phyloP scores from a whole-genome alignment of 2,113 vertebrate species.

The Cyprinodon tularosa region DNA sequence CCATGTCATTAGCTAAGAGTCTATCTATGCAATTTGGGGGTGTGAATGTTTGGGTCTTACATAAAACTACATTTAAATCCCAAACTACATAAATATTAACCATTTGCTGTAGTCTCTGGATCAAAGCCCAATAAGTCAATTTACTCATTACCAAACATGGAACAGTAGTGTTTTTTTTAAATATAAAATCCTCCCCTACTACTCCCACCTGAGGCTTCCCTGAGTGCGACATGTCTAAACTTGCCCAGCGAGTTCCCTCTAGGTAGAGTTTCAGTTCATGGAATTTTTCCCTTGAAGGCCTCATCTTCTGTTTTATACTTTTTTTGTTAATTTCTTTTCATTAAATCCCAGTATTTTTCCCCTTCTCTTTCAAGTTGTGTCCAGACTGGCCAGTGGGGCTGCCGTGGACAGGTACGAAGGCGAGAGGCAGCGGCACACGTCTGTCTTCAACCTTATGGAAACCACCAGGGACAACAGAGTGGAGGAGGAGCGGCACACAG shows the following conservation, averaged over 20 bases:
- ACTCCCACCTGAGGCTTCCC: conserved; percentile 8
- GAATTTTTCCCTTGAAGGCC: conserved; percentile 15
- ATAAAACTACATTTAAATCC: not conserved
- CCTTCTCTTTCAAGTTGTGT: conserved; percentile 54
- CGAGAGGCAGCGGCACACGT: conserved; percentile 68
- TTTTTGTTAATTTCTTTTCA: not conserved
- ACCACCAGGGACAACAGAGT: conserved; percentile 53
- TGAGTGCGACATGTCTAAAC: conserved; percentile 65
- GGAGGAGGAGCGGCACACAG: conserved; percentile 44
- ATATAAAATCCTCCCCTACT: conserved; percentile 19
- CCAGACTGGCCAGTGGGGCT: conserved; percentile 65
- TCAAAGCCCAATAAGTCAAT: not conserved
- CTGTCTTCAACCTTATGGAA: conserved; percentile 74
- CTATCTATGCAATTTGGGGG: conserved; percentile 70
- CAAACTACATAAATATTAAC: not conserved
- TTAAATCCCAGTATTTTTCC: not conserved
- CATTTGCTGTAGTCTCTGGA: not conserved
- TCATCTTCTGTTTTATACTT: not conserved
- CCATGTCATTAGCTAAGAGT: conserved; percentile 78
- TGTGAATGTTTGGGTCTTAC: conserved; percentile 28
- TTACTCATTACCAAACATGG: conserved; percentile 7
- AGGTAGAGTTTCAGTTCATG: conserved; percentile 25
- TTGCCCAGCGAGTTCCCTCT: conserved; percentile 58
- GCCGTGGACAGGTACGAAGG: conserved; percentile 75
- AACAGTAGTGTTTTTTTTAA: not conserved